Base-by-base conservation (phyloP, 2,888 invertebrate species). In the Sylvicola cinctus region DNA sequence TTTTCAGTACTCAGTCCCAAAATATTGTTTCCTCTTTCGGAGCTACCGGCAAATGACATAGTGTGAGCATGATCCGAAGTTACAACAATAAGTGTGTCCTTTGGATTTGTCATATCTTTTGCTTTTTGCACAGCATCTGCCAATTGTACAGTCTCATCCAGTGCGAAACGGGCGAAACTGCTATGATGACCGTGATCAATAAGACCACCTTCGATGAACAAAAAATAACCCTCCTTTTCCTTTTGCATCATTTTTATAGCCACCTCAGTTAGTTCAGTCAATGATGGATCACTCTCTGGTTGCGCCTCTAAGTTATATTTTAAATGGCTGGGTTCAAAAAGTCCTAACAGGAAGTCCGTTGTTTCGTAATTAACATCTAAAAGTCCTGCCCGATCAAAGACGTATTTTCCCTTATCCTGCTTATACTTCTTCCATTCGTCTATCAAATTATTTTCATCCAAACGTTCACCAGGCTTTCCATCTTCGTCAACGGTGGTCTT, bases 121-220 rank as follows among this genome's bases (percentile, higher is more conserved):
- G 81, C 75, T 43, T 55, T 60, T 39, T 63, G 47, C 11, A 80
- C 63, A 2, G 87, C 76, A 42, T 73, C 65, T 23, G 74, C 66
- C 47, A 83, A 71, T 47, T 79, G 76, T 0, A 80, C 62, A 0
- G 81, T 77, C 50, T 88, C 88, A 42, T 76, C 73, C 1, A 88
- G 51, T 0, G 88, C 79, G 23, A 68, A 62, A 26, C 63, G 64
- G 0, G 75, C 75, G 31, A 55, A 54, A 35, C 64, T 73, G 14
- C 65, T 65, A 49, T 87, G 87, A 49, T 81, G 80, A 0, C 73
- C 81, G 42, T 72, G 71, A 52, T 81, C 80, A 41, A 81, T 81
- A 47, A 71, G 62, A 2, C 74, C 74, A 38, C 78, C 74, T 62
- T 63, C 50, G 43, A 74, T 66, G 42, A 73, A 61, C 1, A 74